Base-by-base conservation (phyloP, 2,113 vertebrate species). In the Hippocampus comes region DNA sequence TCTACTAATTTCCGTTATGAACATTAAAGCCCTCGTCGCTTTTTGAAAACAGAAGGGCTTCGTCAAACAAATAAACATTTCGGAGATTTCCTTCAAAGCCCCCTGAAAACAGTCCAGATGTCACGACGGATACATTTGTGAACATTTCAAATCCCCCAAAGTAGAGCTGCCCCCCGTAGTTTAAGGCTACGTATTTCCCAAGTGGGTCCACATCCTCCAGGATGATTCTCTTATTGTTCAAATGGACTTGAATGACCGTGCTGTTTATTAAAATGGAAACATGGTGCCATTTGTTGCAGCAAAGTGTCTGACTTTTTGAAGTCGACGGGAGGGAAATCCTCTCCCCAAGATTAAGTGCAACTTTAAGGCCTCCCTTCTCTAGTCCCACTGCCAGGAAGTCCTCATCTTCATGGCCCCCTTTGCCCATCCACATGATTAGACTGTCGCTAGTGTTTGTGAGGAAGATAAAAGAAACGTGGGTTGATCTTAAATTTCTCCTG, bases 361-460 rank as follows among this genome's bases (percentile, higher is more conserved):
- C 72, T 87, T 94, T 97, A n/a, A 97, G 82, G 38, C 78, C 79
- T 17, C 91, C 88, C 2, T 83, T 80, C 64, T 91, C 77, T 21
- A 97, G 86, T 17, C 95, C 96, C 4, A 93, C 82, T 5, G 92
- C 92, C 56, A 97, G 93, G 82, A 95, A 95, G 74, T 96, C 93
- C 5, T 95, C 91, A 9, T 94, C 93, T 80, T 95, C 93, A 1
- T 93, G 86, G 68, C 93, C 90, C 7, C 89, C 92, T 75, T 84
- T 92, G 12, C 95, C 95, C 91, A 94, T 89, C 95, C 95, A 96
- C 73, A 86, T 27, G 38, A 95, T 87, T 87, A 96, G 78, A 63
- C 90, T 87, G 59, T 93, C 92, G 2, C 57, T 81, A 21, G 89
- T 75, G 70, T n/a, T 83, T 0, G 91, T 81, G n/a, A 70, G 89